Evolutionary conservation across 2,797 vertebrate species (phyloP).

Genomic region (Bryconaethiops microstoma): DNA sequence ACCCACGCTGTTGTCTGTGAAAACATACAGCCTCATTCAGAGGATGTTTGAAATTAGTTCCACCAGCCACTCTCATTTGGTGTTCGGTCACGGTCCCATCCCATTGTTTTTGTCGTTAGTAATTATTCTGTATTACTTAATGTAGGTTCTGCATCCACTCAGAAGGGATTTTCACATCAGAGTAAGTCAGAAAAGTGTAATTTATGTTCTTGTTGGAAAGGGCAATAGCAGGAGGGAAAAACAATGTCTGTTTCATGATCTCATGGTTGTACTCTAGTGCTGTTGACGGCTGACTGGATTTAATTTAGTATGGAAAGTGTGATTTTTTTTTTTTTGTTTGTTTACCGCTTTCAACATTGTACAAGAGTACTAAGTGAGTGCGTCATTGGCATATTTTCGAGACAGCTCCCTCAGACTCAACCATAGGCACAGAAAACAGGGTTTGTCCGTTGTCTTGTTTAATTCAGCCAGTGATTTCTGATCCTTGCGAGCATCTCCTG

Average conservation of each 20-base stretch:
- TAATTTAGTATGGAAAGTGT: conserved; percentile 51
- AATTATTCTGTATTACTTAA: conserved; percentile 47
- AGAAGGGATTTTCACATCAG: conserved; percentile 36
- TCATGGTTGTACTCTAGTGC: conserved; percentile 38
- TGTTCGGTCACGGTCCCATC: conserved; percentile 20
- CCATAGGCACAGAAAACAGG: conserved; percentile 7
- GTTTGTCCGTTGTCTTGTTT: conserved; percentile 22
- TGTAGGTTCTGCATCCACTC: conserved; percentile 44
- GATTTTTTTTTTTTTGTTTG: conserved; percentile 27
- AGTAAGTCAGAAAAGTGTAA: conserved; percentile 37
- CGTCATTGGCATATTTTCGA: conserved; percentile 14
- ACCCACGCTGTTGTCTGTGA: conserved; percentile 20
- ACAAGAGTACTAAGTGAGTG: conserved; percentile 19
- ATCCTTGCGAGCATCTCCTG: conserved; percentile 63
- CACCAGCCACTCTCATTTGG: conserved; percentile 18
- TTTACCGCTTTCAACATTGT: conserved; percentile 12
- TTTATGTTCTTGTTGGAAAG: conserved; percentile 29
- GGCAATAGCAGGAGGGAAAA: conserved; percentile 40
- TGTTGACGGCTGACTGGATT: conserved; percentile 35
- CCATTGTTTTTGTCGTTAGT: conserved; percentile 35
- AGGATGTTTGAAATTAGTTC: conserved; percentile 26
- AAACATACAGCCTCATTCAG: conserved; percentile 7
- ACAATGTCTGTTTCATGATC: conserved; percentile 41
- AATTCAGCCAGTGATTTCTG: conserved; percentile 48
- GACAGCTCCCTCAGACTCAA: not conserved